Base-by-base conservation (phyloP, 2,888 invertebrate species). In the Lypha dubia region DNA sequence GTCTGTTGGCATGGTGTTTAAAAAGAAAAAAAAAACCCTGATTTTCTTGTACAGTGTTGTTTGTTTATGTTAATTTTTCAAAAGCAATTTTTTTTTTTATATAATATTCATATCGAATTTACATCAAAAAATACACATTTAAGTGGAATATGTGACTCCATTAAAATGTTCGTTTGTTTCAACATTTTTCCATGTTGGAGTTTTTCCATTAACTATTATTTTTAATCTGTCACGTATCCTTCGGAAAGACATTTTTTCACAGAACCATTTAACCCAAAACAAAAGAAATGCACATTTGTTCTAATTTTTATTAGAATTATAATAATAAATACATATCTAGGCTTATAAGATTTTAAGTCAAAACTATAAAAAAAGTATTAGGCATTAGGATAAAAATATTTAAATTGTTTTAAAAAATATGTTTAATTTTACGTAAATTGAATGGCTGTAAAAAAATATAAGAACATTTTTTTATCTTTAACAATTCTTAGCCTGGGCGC, bases 151-250 rank as follows among this genome's bases (percentile, higher is more conserved):
- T 70, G 70, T 56, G 70, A 70, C 56, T 56, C 41, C 56, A 70
- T 70, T 70, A 56, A 28, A 56, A 1, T 20, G 41, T 44, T 56
- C 56, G 53, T 53, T 24, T 44, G 13, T 56, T 41, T 8, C 2
- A 17, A 24, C 53, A 9, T 17, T 56, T n/a, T 41, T 41, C 24
- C 8, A 5, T 70, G 24, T n/a, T 70, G 0, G 11, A 38, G 35
- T 15, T 28, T 24, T 15, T 74, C 63, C 51, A 63, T 74, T 74
- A 53, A 63, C 28, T 38, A 11, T 28, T 28, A 13, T 63, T 53
- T 63, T 41, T 41, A 24, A 51, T 74, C 28, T 4, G 38, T 35
- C 74, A 74, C 74, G 74, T 74, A 28, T 53, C n/a, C 24, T 60
- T 51, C 9, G 35, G 51, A 62, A 74, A 62, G 32, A n/a, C n/a